phyloP scores from a whole-genome alignment of 2,113 vertebrate genomes.

The Indri indri region DNA sequence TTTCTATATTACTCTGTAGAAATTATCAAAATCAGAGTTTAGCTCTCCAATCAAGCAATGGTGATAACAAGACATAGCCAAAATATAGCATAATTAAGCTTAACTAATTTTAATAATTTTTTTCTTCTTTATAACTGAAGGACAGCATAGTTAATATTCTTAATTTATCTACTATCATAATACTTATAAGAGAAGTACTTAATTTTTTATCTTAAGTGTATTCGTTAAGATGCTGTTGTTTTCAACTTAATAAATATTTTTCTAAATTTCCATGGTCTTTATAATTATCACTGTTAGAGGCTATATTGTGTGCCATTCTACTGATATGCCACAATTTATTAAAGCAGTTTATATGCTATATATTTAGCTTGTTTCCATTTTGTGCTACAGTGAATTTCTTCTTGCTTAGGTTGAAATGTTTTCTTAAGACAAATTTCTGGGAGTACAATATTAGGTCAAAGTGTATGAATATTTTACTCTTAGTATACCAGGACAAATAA shows the following conservation, averaged over 20 bases:
- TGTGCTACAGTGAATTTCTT: background rate
- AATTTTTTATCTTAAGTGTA: background rate
- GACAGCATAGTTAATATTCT: background rate
- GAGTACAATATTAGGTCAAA: background rate
- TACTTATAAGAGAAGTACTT: background rate
- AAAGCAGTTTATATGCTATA: background rate
- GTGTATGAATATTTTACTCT: background rate
- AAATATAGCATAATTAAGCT: background rate
- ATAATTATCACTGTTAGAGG: background rate
- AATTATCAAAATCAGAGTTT: background rate
- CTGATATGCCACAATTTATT: background rate
- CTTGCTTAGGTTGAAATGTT: background rate
- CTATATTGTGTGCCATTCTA: background rate
- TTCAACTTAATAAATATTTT: background rate
- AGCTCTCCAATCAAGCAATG: background rate
- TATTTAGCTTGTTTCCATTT: background rate
- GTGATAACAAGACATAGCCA: background rate
- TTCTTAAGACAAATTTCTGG: background rate
- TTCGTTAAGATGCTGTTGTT: background rate
- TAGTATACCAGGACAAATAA: background rate
- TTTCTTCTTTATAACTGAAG: conserved; percentile 5
- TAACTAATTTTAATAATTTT: background rate
- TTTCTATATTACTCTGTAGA: background rate
- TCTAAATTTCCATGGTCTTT: background rate
- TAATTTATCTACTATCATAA: background rate